Conservation (phyloP, 1,140 invertebrate species). For the Marisa cornuarietis region DNA sequence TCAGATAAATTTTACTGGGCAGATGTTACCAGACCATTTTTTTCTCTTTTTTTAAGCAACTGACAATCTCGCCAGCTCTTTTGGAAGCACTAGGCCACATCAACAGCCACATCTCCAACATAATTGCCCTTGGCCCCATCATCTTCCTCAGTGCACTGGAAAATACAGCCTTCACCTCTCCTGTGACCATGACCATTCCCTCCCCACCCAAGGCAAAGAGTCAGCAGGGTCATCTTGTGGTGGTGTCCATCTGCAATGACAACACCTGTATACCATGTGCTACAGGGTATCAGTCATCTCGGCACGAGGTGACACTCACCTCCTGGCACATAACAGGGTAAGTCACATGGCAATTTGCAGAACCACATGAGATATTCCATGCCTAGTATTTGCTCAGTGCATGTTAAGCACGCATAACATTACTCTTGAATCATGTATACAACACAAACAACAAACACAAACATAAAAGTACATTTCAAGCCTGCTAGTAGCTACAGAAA, state of each 20-base stretch:
- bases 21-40: too few relatives aligned
- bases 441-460: too few relatives aligned
- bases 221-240: slow-evolving; percentile 46
- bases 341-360: slow-evolving; percentile 9
- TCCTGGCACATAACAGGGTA: slow-evolving; percentile 58
- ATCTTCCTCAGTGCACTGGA: slow-evolving; percentile 45
- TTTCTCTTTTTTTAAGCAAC: slow-evolving; percentile 11
- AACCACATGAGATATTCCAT: not conserved
- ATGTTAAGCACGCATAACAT: too few relatives aligned
- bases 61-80: slow-evolving; percentile 27
- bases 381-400: not conserved
- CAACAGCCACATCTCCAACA: slow-evolving; percentile 48
- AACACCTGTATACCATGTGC: slow-evolving; percentile 57
- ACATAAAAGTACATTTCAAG: too few relatives aligned
- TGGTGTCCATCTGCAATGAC: slow-evolving; percentile 55
- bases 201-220: slow-evolving; percentile 46
- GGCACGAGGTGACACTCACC: slow-evolving; percentile 49
- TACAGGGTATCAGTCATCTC: slow-evolving; percentile 43
- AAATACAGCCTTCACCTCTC: slow-evolving; percentile 46
- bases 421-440: too few relatives aligned
- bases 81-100: slow-evolving; percentile 35
- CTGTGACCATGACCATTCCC: slow-evolving; percentile 49
- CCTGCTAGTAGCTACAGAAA: too few relatives aligned
- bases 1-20: too few relatives aligned
- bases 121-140: slow-evolving; percentile 54